Evolutionary conservation across 2,888 invertebrate genomes (phyloP).

Genomic region (Danaus chrysippus): DNA sequence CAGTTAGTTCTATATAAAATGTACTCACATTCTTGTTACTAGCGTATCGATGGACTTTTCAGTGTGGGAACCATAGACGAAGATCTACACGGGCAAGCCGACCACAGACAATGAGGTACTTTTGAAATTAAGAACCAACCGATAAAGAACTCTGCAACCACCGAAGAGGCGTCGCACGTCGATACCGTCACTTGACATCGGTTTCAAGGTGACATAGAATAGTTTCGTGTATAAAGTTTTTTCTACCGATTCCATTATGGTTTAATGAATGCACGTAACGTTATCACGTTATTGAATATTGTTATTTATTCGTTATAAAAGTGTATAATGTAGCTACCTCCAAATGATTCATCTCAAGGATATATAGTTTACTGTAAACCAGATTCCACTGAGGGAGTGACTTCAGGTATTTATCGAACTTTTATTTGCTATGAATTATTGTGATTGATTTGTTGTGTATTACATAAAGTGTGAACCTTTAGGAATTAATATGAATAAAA

Average conservation of each 20-base stretch:
- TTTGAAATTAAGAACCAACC: constrained; percentile 53
- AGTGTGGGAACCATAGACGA: constrained; percentile 64
- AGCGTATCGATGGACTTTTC: constrained; percentile 76
- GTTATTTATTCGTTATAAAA: constrained; percentile 55
- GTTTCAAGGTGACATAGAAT: constrained; percentile 73
- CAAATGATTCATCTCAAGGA: constrained; percentile 57
- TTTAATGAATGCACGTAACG: constrained; percentile 59
- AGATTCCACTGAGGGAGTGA: constrained; percentile 70
- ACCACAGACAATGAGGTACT: constrained; percentile 65
- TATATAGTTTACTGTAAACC: constrained; percentile 62
- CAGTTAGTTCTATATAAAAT: constrained; percentile 38
- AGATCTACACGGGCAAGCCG: constrained; percentile 36
- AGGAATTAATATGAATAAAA: constrained; percentile 54
- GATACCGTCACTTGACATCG: constrained; percentile 42
- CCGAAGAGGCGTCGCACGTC: constrained; percentile 41
- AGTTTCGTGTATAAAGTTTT: constrained; percentile 53
- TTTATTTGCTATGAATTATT: constrained; percentile 54
- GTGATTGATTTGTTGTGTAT: constrained; percentile 53
- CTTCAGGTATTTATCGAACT: constrained; percentile 75
- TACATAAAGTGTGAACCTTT: constrained; percentile 56
- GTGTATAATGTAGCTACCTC: constrained; percentile 63
- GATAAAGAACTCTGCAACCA: constrained; percentile 28
- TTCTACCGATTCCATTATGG: constrained; percentile 37
- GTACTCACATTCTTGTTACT: constrained; percentile 55
- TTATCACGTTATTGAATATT: constrained; percentile 46